Percentiles rank a stretch among this genome's conserved stretches.
These are phyloP conservation scores for Rhagoletis pomonella DNA, from an alignment of 1,140 invertebrate genomes.

Conservation along the genomic window DNA sequence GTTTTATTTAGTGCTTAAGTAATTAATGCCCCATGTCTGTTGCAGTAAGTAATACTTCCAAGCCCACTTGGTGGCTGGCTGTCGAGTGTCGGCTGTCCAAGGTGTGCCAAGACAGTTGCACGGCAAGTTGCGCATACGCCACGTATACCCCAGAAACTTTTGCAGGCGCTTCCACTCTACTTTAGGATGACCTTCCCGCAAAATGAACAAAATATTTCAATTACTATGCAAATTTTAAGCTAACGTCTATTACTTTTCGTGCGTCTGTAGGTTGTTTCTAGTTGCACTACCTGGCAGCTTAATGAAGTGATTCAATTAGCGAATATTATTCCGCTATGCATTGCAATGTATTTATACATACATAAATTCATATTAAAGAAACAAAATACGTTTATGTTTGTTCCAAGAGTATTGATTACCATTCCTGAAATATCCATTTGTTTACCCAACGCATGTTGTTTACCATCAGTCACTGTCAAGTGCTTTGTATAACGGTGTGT, in stretches of 20 bases:
- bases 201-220: background rate
- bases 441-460: conserved; percentile 1
- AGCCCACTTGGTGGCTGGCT: background rate
- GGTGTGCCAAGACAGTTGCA: background rate
- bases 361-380: background rate
- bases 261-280: too few species aligned
- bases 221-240: background rate
- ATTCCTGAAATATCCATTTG: background rate
- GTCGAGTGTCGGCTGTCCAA: background rate
- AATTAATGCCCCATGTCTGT: background rate
- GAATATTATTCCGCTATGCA: background rate
- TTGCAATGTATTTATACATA: background rate
- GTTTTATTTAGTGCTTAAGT: background rate
- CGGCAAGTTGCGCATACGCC: conserved; percentile 29
- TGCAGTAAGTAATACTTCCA: conserved; percentile 7
- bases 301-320: too few species aligned
- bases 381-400: background rate
- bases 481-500: background rate
- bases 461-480: conserved; percentile 17
- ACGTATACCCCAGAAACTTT: background rate
- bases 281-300: too few species aligned
- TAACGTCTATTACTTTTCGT: too few species aligned
- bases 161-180: background rate
- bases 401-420: background rate
- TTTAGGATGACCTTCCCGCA: background rate